phyloP scores from a whole-genome alignment of 2,797 vertebrate species.

The Lerista edwardsae region DNA sequence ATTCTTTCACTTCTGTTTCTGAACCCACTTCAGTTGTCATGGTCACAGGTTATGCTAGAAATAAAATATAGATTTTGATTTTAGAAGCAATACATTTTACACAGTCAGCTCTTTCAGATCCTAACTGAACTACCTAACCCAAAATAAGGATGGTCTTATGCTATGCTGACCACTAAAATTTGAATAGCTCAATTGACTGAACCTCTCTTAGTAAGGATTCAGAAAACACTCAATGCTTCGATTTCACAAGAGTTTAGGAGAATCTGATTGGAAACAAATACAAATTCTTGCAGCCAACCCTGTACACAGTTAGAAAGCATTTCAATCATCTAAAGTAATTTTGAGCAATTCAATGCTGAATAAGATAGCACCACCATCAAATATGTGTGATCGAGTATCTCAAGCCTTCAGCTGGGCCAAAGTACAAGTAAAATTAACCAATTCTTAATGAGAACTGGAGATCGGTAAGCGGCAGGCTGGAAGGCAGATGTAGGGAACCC shows the following conservation, averaged over 20 bases:
- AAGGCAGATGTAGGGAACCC: no score
- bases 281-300: neutral
- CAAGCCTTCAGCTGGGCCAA: neutral
- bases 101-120: neutral
- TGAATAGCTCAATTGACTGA: neutral
- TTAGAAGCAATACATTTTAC: neutral
- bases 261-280: neutral
- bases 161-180: neutral
- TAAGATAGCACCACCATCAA: neutral
- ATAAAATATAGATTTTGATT: conserved; percentile 36
- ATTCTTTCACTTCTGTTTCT: conserved; percentile 87
- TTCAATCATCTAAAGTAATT: no score
- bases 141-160: neutral
- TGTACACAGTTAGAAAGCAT: neutral
- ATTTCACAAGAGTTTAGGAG: neutral
- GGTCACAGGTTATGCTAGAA: conserved; percentile 79
- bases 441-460: no score
- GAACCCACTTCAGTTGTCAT: conserved; percentile 94
- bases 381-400: neutral
- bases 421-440: neutral
- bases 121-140: neutral
- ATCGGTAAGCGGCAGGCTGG: no score
- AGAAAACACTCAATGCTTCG: neutral
- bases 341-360: no score
- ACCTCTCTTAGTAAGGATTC: neutral